Percentiles rank a stretch among this genome's conserved stretches.
phyloP scores from a whole-genome alignment of 2,113 vertebrate species.

The Paramormyrops kingsleyae region DNA sequence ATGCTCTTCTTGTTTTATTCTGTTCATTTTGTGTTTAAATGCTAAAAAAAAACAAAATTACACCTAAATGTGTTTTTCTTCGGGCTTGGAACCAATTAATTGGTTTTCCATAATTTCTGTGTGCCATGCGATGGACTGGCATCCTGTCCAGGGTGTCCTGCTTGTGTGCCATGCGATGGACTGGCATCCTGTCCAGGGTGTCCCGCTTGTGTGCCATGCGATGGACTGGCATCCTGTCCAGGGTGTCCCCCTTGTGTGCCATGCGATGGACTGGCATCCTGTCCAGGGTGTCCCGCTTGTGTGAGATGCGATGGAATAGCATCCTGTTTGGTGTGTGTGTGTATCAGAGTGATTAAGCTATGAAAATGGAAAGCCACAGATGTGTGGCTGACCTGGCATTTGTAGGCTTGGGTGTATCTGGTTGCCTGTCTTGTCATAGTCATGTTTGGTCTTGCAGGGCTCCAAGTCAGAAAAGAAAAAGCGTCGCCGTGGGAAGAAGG shows the following conservation, averaged over 20 bases:
- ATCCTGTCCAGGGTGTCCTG: too few relatives aligned
- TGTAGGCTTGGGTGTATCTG: background rate
- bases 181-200: too few relatives aligned
- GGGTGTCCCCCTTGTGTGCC: background rate
- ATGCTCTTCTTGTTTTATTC: too few relatives aligned
- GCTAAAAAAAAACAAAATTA: too few relatives aligned
- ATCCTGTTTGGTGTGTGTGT: background rate
- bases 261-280: background rate
- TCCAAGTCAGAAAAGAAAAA: constrained; percentile 70
- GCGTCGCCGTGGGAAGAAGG: constrained; percentile 61
- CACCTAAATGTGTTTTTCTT: too few relatives aligned
- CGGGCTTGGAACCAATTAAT: too few relatives aligned
- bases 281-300: background rate
- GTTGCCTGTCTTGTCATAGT: background rate
- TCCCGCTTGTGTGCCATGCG: background rate
- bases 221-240: background rate
- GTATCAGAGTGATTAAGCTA: background rate
- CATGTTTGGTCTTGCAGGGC: constrained; percentile 52
- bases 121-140: too few relatives aligned
- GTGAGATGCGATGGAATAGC: background rate
- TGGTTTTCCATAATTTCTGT: too few relatives aligned
- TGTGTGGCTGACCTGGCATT: background rate
- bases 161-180: too few relatives aligned
- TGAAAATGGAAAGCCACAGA: background rate
- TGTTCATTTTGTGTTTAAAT: too few relatives aligned